These are phyloP conservation scores for Anagyrus pseudococci DNA, from an alignment of 2,888 invertebrate genomes.

Conservation along the genomic window DNA sequence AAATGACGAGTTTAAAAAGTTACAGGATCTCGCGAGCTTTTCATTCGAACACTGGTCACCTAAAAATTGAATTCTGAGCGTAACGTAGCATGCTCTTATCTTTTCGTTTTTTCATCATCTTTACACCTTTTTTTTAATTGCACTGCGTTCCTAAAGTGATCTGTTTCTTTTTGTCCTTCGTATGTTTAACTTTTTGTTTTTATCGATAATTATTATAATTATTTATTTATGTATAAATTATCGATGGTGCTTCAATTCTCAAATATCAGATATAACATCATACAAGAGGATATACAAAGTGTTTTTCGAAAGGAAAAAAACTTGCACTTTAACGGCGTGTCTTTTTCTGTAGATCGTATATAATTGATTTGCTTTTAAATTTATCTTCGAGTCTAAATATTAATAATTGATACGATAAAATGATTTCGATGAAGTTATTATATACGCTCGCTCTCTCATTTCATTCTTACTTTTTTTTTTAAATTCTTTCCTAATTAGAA, in stretches of 20 bases:
- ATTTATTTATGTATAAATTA: constrained; percentile 24
- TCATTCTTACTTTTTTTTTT: constrained; percentile 1
- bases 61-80: no score
- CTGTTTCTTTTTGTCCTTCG: not conserved
- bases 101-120: constrained; percentile 4
- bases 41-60: no score
- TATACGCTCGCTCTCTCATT: constrained; percentile 15
- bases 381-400: constrained; percentile 16
- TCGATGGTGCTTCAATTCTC: constrained; percentile 13
- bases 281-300: constrained; percentile 35
- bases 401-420: constrained; percentile 33
- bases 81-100: no score
- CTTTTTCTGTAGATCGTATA: constrained; percentile 26
- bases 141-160: not conserved
- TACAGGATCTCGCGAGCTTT: not conserved
- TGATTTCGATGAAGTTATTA: constrained; percentile 33
- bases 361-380: constrained; percentile 22
- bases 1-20: not conserved
- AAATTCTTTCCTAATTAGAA: not conserved
- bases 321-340: constrained; percentile 23
- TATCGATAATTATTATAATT: constrained; percentile 10
- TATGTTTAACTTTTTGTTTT: constrained; percentile 7
- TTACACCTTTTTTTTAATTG: not conserved
- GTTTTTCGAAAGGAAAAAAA: constrained; percentile 31
- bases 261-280: constrained; percentile 27